Conservation (phyloP, 2,113 vertebrate species). For the Nannobrachium achirus region DNA sequence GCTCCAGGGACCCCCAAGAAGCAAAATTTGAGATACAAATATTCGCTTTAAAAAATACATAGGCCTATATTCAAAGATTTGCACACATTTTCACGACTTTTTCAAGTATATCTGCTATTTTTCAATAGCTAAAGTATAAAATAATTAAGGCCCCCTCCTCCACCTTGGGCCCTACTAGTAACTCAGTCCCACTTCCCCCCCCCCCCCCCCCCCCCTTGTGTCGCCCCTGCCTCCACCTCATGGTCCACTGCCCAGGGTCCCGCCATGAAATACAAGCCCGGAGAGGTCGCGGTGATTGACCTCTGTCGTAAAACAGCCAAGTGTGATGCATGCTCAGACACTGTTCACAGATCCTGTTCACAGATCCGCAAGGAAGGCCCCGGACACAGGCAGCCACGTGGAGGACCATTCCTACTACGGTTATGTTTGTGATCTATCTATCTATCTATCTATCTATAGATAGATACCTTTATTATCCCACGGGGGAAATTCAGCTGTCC, state of each 20-base stretch:
- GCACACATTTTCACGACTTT: too few species aligned
- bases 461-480: too few species aligned
- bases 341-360: slow-evolving; percentile 29
- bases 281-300: slow-evolving; percentile 67
- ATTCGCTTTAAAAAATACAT: too few species aligned
- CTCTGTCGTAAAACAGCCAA: slow-evolving; percentile 59
- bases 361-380: slow-evolving; percentile 10
- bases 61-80: too few species aligned
- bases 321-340: slow-evolving; percentile 56
- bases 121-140: too few species aligned
- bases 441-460: slow-evolving; percentile 54
- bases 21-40: too few species aligned
- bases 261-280: slow-evolving; percentile 59
- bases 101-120: too few species aligned
- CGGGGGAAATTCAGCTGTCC: too few species aligned
- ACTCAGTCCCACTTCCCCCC: too few species aligned
- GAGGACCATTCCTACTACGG: slow-evolving; percentile 7
- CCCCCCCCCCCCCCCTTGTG: not conserved
- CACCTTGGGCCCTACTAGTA: too few species aligned
- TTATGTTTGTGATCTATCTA: slow-evolving; percentile 45
- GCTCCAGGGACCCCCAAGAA: too few species aligned
- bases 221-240: slow-evolving; percentile 28
- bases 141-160: slow-evolving; percentile 30
- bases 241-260: slow-evolving; percentile 42
- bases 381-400: slow-evolving; percentile 15